phyloP scores from a whole-genome alignment of 2,888 invertebrate species.

The Dione juno region DNA sequence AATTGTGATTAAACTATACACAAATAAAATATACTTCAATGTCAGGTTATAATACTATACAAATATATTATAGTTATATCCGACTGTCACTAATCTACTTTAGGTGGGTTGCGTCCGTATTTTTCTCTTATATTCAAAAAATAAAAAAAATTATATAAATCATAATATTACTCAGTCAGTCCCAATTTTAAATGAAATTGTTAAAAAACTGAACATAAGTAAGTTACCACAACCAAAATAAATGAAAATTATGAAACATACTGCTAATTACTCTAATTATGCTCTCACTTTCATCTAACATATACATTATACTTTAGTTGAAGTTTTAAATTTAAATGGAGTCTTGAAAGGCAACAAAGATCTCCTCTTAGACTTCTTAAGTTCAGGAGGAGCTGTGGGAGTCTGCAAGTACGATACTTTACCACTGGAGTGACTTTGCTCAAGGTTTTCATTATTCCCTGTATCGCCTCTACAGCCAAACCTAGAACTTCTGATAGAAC shows the following conservation, averaged over 20 bases:
- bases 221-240: conserved; percentile 49
- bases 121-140: conserved; percentile 59
- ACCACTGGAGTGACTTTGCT: conserved; percentile 58
- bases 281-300: conserved; percentile 19
- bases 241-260: conserved; percentile 23
- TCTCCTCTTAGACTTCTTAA: conserved; percentile 70
- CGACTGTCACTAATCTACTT: conserved; percentile 61
- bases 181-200: conserved; percentile 38
- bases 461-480: conserved; percentile 68
- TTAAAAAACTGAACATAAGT: conserved; percentile 25
- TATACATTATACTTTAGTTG: conserved; percentile 62
- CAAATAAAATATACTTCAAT: conserved; percentile 12
- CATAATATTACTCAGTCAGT: conserved; percentile 34
- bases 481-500: conserved; percentile 54
- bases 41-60: conserved; percentile 37
- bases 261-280: neutral
- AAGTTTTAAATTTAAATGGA: conserved; percentile 76
- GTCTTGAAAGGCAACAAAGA: conserved; percentile 78
- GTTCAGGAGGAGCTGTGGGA: conserved; percentile 60
- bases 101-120: conserved; percentile 81
- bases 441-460: conserved; percentile 58
- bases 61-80: conserved; percentile 40
- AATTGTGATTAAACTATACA: conserved; percentile 30
- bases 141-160: conserved; percentile 49
- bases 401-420: conserved; percentile 60